Base-by-base conservation (phyloP, 2,113 vertebrate species). In the Sorex fumeus region DNA sequence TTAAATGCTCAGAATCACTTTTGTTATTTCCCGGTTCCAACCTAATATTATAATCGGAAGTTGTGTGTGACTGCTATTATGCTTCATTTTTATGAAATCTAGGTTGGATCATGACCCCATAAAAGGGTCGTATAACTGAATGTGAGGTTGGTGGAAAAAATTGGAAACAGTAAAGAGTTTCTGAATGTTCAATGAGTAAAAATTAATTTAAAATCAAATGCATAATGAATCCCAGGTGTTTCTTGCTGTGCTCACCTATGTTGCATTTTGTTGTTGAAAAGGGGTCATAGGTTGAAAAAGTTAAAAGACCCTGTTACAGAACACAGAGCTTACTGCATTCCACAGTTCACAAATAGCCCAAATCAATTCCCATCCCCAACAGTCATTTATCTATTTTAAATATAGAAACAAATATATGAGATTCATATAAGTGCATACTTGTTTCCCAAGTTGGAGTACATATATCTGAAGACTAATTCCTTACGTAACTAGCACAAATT, bases 371-470 rank as follows among this genome's bases (percentile, higher is more conserved):
- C 23, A 69, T 32, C 6, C 25, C 47, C 4, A 9, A n/a, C 0
- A 50, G 30, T 40, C 64, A 79, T 36, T 84, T 76, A 69, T 64
- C 60, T 80, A 75, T 43, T 19, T 79, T 66, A 90, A 78, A 78
- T n/a, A 82, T 34, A 83, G 83, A 84, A 15, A 6, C 23, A 92
- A 94, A 72, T 43, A 64, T 21, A 66, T 64, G 66, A 76, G 64
- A 71, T 71, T 19, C 50, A 62, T 30, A 32, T 25, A 76, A 80
- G n/a, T 8, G n/a, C 6, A 18, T 50, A 40, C 10, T 57, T 76
- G 23, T 60, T 91, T 72, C 8, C 57, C 67, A 75, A 82, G 30
- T 9, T 76, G 50, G 21, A 34, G 30, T 40, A 25, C 23, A 15
- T n/a, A 16, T 74, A 3, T 62, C 19, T 77, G 30, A 83, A 66